Evolutionary conservation across 2,888 invertebrate genomes (phyloP).

Genomic region (Ophion ellenae): DNA sequence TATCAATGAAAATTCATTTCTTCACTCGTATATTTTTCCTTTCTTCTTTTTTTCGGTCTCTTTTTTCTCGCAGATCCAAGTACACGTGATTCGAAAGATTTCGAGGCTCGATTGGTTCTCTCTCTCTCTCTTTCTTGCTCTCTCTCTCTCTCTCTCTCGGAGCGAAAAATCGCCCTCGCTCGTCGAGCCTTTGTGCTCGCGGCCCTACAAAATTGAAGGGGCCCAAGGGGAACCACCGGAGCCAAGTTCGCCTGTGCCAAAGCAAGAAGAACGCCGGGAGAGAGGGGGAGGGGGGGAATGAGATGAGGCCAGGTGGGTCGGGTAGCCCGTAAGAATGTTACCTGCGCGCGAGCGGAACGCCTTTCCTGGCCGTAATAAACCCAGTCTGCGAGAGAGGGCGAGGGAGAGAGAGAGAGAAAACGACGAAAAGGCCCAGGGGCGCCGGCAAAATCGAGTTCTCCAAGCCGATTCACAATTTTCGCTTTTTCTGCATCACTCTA

Average conservation of each 20-base stretch:
- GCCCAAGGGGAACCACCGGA: background rate
- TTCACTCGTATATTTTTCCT: background rate
- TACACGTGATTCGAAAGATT: background rate
- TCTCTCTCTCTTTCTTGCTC: background rate
- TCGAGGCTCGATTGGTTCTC: background rate
- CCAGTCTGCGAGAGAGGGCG: slow-evolving; percentile 12
- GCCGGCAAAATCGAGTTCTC: slow-evolving; percentile 32
- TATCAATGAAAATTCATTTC: slow-evolving; percentile 30
- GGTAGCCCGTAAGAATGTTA: slow-evolving; percentile 76
- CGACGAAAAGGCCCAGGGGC: slow-evolving; percentile 45
- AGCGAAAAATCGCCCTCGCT: slow-evolving; percentile 54
- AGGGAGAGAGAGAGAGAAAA: slow-evolving; percentile 2
- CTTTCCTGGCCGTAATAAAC: slow-evolving; percentile 55
- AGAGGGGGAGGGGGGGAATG: slow-evolving; percentile 14
- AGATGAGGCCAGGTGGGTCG: slow-evolving; percentile 79
- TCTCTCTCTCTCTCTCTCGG: background rate
- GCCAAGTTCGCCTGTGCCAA: background rate
- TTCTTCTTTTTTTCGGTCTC: slow-evolving; percentile 3
- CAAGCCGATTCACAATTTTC: slow-evolving; percentile 55
- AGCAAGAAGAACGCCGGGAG: background rate
- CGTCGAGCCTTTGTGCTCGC: slow-evolving; percentile 35
- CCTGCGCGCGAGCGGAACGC: slow-evolving; percentile 72
- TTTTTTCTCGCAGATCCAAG: background rate
- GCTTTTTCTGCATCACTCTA: slow-evolving; percentile 25
- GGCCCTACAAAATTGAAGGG: background rate